Base-by-base conservation (phyloP, 1,140 invertebrate genomes). In the Cryptotermes secundus region DNA sequence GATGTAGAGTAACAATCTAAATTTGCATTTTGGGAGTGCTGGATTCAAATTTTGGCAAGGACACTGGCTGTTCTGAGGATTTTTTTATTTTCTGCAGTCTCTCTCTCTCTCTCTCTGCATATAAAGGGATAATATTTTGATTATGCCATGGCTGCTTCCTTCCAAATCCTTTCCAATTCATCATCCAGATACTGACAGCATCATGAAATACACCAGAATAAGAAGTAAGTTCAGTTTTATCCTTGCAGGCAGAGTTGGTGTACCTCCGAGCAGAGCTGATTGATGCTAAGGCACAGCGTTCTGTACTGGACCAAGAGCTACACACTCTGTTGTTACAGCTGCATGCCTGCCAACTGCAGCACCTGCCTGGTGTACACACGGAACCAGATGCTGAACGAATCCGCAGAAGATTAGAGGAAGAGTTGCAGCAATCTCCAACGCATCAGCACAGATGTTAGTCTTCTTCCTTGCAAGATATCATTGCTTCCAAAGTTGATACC, bases 191-290 rank as follows among this genome's bases (percentile, higher is more conserved):
- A n/a, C n/a, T n/a, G n/a, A n/a, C n/a, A n/a, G n/a, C n/a, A n/a
- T n/a, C n/a, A n/a, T n/a, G n/a, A n/a, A n/a, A 9, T 79, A 79
- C 3, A 79, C 72, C 34, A 79, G 26, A 79, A 34, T 79, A 79
- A 80, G 16, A 80, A 80, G 35, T 34, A 36, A 36, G 7, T 35
- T 81, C 22, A 2, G 0, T 14, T 53, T 83, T 72, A 31, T 38
- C 88, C 87, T 92, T 91, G 83, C 89, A 96, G 95, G 95, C 95
- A 79, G 95, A 96, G 89, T 89, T 96, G 79, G 92, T 95, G 36
- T 92, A 95, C 87, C 91, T 95, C 90, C 91, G 94, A 86, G 92
- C 94, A 34, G 94, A 95, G 87, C 87, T 95, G 83, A 91, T 93
- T 38, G 93, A 95, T 84, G 91, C 94, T 14, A 90, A 92, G 87